These are phyloP conservation scores for Ectropis crepuscularia DNA, from an alignment of 2,888 invertebrate species.

Conservation along the genomic window DNA sequence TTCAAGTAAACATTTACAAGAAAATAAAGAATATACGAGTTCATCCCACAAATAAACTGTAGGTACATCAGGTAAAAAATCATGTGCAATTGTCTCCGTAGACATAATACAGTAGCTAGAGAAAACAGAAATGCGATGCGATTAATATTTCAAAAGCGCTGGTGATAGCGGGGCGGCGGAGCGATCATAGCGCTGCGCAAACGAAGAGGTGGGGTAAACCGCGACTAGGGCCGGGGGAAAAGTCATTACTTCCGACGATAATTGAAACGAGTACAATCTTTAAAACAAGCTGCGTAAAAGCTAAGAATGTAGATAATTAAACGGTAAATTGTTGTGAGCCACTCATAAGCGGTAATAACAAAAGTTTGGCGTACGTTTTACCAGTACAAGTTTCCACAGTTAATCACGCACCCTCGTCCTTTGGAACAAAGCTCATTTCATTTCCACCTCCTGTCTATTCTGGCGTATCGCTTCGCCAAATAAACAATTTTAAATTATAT, in stretches of 20 bases:
- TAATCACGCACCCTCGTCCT: conserved; percentile 59
- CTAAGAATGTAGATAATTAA: conserved; percentile 66
- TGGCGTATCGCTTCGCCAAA: background rate
- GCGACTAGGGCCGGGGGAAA: conserved; percentile 24
- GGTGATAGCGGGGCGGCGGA: background rate
- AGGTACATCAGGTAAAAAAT: background rate
- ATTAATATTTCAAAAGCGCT: conserved; percentile 25
- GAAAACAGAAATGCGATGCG: conserved; percentile 16
- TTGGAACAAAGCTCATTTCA: conserved; percentile 12
- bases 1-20: no score
- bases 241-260: conserved; percentile 37
- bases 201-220: conserved; percentile 22
- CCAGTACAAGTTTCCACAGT: conserved; percentile 65
- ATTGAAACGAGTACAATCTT: conserved; percentile 48
- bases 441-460: conserved; percentile 9
- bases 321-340: conserved; percentile 59
- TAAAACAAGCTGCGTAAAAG: conserved; percentile 48
- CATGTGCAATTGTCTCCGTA: conserved; percentile 1
- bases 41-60: background rate
- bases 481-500: background rate
- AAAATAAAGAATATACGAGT: no score
- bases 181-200: conserved; percentile 11
- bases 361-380: conserved; percentile 61
- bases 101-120: background rate
- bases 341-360: conserved; percentile 66